Evolutionary conservation across 2,888 invertebrate species (phyloP).

Genomic region (Papilio protenor): DNA sequence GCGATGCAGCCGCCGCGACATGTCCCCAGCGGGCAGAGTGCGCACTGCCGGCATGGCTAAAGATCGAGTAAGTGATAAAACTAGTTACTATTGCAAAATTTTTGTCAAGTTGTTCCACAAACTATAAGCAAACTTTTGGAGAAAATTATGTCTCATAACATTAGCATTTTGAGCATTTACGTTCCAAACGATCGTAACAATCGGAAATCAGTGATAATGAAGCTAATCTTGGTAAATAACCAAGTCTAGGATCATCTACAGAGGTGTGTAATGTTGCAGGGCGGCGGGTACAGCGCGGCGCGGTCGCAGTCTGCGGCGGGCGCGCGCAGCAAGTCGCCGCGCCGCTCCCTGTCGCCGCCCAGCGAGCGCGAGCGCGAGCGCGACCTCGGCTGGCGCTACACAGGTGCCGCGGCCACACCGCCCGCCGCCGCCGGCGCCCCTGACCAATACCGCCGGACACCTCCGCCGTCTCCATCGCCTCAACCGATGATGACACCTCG

Average conservation of each 20-base stretch:
- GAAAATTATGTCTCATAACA: too few species aligned
- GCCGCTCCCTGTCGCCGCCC: slow-evolving; percentile 93
- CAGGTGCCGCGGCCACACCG: slow-evolving; percentile 72
- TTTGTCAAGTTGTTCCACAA: background rate
- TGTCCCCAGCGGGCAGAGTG: slow-evolving; percentile 91
- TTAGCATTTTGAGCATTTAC: too few species aligned
- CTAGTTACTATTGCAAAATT: background rate
- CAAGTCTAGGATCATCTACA: too few species aligned
- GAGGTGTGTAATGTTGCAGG: slow-evolving; percentile 37
- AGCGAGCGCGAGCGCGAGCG: slow-evolving; percentile 86
- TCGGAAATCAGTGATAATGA: too few species aligned
- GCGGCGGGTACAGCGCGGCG: slow-evolving; percentile 83
- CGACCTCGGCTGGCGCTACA: slow-evolving; percentile 85
- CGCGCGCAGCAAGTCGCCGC: slow-evolving; percentile 91
- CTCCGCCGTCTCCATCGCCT: slow-evolving; percentile 17
- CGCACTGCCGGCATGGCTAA: slow-evolving; percentile 87
- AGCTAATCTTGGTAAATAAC: too few species aligned
- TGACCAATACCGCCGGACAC: slow-evolving; percentile 41
- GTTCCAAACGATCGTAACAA: too few species aligned
- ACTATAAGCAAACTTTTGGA: too few species aligned
- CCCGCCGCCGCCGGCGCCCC: slow-evolving; percentile 18
- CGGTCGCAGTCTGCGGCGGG: slow-evolving; percentile 95
- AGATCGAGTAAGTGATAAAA: slow-evolving; percentile 76
- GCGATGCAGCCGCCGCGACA: slow-evolving; percentile 91
- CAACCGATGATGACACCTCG: background rate